Conservation (phyloP, 1,140 invertebrate genomes). For the Brachionus sp. region DNA sequence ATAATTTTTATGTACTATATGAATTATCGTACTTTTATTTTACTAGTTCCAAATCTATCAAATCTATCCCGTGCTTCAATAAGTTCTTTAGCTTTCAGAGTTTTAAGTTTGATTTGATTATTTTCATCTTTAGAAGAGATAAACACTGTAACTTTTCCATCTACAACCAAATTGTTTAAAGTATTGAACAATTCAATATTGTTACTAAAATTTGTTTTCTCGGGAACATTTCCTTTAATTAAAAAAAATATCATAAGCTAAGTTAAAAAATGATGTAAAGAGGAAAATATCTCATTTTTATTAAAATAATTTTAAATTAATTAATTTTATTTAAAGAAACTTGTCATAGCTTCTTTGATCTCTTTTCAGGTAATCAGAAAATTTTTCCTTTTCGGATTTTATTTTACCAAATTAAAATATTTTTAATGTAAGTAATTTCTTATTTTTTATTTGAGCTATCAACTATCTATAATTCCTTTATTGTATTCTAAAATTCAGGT, state of each 20-base stretch:
- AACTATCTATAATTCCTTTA: too few relatives aligned
- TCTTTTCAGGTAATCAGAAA: too few relatives aligned
- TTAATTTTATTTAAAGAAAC: too few relatives aligned
- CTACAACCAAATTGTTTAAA: background rate
- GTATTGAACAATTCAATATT: background rate
- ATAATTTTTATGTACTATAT: background rate
- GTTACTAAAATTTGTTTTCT: background rate
- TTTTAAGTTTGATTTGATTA: background rate
- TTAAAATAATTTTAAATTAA: too few relatives aligned
- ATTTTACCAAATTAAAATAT: too few relatives aligned
- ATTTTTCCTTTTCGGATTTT: too few relatives aligned
- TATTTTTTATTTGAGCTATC: too few relatives aligned
- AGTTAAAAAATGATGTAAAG: too few relatives aligned
- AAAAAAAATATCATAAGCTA: background rate
- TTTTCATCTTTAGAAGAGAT: background rate
- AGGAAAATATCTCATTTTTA: too few relatives aligned
- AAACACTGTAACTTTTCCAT: background rate
- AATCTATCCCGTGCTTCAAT: background rate
- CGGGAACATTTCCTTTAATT: constrained; percentile 2
- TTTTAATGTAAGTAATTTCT: too few relatives aligned
- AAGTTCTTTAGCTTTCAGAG: background rate
- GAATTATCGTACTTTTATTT: background rate
- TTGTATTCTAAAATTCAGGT: too few relatives aligned
- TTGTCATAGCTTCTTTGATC: too few relatives aligned
- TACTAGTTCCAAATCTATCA: constrained; percentile 27